Base-by-base conservation (phyloP, 2,888 invertebrate species). In the Lottia scabra region DNA sequence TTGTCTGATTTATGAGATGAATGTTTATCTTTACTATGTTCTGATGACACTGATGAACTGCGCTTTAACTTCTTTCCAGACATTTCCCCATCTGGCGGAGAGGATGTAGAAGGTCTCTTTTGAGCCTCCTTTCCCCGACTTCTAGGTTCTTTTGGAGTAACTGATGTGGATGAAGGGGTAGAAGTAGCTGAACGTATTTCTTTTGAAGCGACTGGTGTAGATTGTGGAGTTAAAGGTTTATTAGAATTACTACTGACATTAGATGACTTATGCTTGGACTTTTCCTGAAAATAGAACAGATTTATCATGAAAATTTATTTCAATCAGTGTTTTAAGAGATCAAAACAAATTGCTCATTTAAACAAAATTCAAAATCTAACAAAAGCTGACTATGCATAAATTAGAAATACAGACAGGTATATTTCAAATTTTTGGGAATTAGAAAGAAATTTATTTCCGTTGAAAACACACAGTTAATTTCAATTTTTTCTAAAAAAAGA, bases 41-140 rank as follows among this genome's bases (percentile, higher is more conserved):
- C 63, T 13, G 67, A 67, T n/a, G 44, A 63, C 19, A 66, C 56
- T 23, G 70, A 71, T 27, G 46, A 62, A 65, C 67, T 74, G 72
- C 45, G 79, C 79, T 48, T 79, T 74, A 70, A 75, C 77, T 68
- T 80, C 73, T 76, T 81, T 76, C n/a, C 65, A 10, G 74, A 48
- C 15, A 77, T 67, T 13, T 65, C 63, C 15, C 27, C 43, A 65
- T 77, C 75, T 16, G 62, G 26, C 19, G 68, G 45, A 19, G 70
- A 67, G 6, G 72, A 63, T 13, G 73, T 74, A 38, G 73, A 71
- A 27, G 48, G 63, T 48, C 73, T 65, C 30, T 75, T 75, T 26
- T 68, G 56, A 38, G 67, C 70, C 10, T 62, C 46, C 13, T 62
- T 67, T 46, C 67, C 71, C 16, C 64, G 67, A 16, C 67, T 67